phyloP scores from a whole-genome alignment of 2,113 vertebrate genomes.

The Cervus canadensis region DNA sequence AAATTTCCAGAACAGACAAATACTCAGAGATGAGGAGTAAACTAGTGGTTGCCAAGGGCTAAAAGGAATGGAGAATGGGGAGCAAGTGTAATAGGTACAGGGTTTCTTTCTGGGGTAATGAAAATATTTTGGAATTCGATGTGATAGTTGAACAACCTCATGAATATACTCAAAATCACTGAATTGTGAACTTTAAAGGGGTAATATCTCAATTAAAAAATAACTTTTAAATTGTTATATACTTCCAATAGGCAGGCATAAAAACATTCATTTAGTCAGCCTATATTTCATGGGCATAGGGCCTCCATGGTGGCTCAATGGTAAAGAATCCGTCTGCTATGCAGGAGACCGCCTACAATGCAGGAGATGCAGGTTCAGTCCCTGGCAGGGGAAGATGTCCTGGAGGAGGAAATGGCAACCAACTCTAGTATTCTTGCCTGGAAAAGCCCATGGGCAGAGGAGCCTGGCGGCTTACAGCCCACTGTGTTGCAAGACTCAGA shows the following conservation, averaged over 20 bases:
- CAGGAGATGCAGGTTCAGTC: not conserved
- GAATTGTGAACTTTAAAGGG: not conserved
- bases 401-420: not conserved
- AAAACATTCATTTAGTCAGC: not conserved
- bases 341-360: not conserved
- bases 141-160: not conserved
- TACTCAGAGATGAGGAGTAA: not conserved
- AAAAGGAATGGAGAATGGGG: not conserved
- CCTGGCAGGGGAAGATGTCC: not conserved
- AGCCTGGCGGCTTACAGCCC: not conserved
- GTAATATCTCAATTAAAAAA: not conserved
- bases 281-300: not conserved
- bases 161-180: not conserved
- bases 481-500: not conserved
- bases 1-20: not conserved
- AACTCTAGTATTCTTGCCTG: not conserved
- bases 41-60: not conserved
- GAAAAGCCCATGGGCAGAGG: not conserved
- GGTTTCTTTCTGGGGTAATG: not conserved
- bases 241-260: not conserved
- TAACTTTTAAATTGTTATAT: not conserved
- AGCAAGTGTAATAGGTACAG: not conserved
- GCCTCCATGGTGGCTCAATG: not conserved
- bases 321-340: not conserved
- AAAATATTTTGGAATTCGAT: not conserved